Percentiles rank a stretch among this genome's conserved stretches.
Conservation (phyloP, 2,113 vertebrate species). For the Electrona antarctica region DNA sequence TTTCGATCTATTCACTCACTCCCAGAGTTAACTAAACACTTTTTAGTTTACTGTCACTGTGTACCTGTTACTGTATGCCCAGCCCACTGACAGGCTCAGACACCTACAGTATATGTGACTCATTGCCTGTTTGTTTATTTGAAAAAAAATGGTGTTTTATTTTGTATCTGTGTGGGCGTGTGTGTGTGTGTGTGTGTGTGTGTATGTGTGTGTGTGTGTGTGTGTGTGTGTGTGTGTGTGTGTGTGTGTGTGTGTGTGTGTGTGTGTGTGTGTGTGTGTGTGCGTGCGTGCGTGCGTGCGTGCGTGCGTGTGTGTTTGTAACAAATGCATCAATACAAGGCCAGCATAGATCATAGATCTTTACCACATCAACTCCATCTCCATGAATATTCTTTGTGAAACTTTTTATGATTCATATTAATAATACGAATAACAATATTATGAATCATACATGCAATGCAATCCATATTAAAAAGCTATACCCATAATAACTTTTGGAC, state of each 20-base stretch:
- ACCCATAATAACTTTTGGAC: constrained; percentile 4
- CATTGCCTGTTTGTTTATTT: too few relatives aligned
- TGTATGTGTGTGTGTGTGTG: background rate
- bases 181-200: background rate
- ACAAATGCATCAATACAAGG: background rate
- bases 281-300: too few relatives aligned
- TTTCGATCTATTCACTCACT: too few relatives aligned
- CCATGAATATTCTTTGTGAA: constrained; percentile 25
- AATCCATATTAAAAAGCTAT: constrained; percentile 26
- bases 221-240: background rate
- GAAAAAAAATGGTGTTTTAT: too few relatives aligned
- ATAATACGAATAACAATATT: constrained; percentile 13
- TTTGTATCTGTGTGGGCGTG: too few relatives aligned
- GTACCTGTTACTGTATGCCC: too few relatives aligned
- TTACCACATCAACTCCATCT: constrained; percentile 17
- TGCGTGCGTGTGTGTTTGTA: too few relatives aligned
- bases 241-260: constrained; percentile 17
- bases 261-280: background rate
- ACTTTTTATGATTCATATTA: constrained; percentile 25
- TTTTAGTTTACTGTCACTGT: too few relatives aligned
- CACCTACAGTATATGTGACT: too few relatives aligned
- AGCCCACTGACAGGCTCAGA: too few relatives aligned
- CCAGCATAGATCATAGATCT: constrained; percentile 1
- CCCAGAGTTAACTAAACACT: too few relatives aligned
- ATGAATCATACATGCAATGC: constrained; percentile 37